These are phyloP conservation scores for Lasioglossum figueresi DNA, from an alignment of 2,888 invertebrate species.

Conservation along the genomic window DNA sequence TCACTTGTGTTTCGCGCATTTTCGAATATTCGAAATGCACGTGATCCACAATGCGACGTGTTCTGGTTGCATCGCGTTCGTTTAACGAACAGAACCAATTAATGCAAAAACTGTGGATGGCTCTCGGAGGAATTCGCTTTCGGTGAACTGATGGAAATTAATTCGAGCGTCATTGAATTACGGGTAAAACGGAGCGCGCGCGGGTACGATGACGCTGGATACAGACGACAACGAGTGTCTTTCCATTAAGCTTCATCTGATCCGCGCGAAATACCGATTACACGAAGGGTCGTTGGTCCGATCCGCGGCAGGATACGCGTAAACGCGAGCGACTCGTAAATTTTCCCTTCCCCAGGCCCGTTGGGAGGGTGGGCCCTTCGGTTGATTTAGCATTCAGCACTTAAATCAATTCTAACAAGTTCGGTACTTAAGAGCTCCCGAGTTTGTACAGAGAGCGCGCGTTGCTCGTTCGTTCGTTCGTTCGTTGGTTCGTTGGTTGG, in stretches of 20 bases:
- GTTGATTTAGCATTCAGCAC: conserved; percentile 84
- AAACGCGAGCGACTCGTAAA: conserved; percentile 76
- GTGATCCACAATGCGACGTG: background rate
- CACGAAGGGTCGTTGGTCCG: conserved; percentile 59
- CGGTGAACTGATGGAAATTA: background rate
- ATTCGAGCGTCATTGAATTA: conserved; percentile 5
- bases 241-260: conserved; percentile 62
- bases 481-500: conserved; percentile 17
- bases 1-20: background rate
- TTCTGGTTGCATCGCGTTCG: background rate
- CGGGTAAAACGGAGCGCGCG: background rate
- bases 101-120: background rate
- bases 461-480: conserved; percentile 65
- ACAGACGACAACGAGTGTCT: conserved; percentile 40
- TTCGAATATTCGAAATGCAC: background rate
- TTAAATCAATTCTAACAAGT: conserved; percentile 84
- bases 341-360: conserved; percentile 65
- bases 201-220: background rate
- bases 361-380: conserved; percentile 76
- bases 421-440: conserved; percentile 83
- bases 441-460: conserved; percentile 78
- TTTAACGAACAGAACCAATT: background rate
- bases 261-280: conserved; percentile 68
- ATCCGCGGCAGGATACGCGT: conserved; percentile 58
- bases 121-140: background rate